A percentile compares a stretch with the other conserved stretches of the same genome.
Conservation (phyloP, 2,888 invertebrate species). For the Melangyna quadrimaculata region DNA sequence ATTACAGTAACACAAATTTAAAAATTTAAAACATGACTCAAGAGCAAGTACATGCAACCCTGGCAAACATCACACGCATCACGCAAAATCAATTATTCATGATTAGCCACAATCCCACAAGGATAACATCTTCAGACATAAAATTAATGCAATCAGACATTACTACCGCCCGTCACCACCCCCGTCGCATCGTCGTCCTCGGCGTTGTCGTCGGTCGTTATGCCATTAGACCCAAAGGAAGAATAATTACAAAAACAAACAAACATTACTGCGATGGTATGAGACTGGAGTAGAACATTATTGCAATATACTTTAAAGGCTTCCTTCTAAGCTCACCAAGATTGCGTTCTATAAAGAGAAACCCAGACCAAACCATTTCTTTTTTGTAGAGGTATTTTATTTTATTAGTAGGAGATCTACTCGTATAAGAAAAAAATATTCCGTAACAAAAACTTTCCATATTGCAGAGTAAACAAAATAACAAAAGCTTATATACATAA, state of each 20-base stretch:
- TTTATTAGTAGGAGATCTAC: not conserved
- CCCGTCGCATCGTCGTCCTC: not conserved
- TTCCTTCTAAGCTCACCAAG: not conserved
- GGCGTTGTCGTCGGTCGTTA: not conserved
- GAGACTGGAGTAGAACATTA: conserved; percentile 17
- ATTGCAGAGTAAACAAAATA: conserved; percentile 42
- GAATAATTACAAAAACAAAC: conserved; percentile 6
- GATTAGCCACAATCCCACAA: conserved; percentile 39
- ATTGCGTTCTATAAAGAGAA: not conserved
- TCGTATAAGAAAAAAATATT: conserved; percentile 23
- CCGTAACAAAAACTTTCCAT: conserved; percentile 62
- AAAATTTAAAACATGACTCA: no score
- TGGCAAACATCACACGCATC: not conserved
- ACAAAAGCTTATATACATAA: not conserved
- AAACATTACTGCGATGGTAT: not conserved
- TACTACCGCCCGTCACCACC: no score
- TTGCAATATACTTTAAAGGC: conserved; percentile 46
- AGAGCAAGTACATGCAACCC: not conserved
- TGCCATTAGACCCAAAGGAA: not conserved
- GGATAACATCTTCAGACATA: conserved; percentile 31
- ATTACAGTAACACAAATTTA: no score
- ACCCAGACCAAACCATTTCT: not conserved
- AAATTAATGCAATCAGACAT: conserved; percentile 22
- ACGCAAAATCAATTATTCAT: conserved; percentile 51
- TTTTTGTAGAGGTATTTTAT: not conserved